phyloP scores from a whole-genome alignment of 2,113 vertebrate genomes.

The Sinocyclocheilus anophthalmus region DNA sequence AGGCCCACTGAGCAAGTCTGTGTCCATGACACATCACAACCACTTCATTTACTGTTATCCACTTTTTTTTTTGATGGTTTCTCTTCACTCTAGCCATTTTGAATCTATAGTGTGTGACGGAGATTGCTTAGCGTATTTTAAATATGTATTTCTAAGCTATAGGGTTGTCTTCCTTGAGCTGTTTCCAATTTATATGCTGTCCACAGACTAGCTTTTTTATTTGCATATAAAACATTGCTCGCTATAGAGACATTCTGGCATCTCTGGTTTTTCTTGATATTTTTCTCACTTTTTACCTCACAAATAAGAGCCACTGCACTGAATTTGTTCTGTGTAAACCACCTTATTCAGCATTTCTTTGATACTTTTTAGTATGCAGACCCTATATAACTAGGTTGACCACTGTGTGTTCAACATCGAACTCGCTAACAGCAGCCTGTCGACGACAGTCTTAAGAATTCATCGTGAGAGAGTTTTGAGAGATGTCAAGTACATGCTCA shows the following conservation, averaged over 20 bases:
- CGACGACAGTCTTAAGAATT: background rate
- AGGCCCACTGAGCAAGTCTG: background rate
- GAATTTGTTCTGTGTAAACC: background rate
- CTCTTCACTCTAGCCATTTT: background rate
- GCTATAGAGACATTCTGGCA: background rate
- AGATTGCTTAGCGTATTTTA: background rate
- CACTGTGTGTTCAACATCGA: background rate
- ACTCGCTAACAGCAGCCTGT: background rate
- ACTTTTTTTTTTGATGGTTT: background rate
- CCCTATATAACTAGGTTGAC: background rate
- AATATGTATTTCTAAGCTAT: background rate
- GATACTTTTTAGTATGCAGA: background rate
- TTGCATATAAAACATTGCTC: background rate
- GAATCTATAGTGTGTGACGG: background rate
- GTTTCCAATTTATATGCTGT: background rate
- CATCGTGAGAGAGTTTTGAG: background rate
- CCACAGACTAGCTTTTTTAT: background rate
- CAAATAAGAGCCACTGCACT: background rate
- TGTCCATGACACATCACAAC: background rate
- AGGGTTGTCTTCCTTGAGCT: background rate
- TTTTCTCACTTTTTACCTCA: background rate
- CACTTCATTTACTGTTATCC: background rate
- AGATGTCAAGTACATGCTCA: background rate
- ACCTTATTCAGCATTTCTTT: background rate
- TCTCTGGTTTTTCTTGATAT: background rate